A percentile compares a stretch with the other conserved stretches of the same genome.
Evolutionary conservation across 92 coral and sea anemone species (phyloP).

Genomic region (Epizoanthus ramosus): DNA sequence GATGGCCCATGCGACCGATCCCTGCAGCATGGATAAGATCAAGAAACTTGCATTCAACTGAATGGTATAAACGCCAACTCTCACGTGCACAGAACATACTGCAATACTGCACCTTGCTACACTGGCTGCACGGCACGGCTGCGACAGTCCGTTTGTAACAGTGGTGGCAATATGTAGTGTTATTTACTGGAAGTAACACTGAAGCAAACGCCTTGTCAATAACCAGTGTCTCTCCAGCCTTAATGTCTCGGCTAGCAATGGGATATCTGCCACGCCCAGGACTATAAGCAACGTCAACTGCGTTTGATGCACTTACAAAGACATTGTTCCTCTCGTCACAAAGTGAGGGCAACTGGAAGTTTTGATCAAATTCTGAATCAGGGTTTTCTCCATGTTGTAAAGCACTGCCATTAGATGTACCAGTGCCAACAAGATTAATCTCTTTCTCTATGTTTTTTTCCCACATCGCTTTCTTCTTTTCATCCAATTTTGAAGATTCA

Average conservation of each 20-base stretch:
- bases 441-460: constrained; percentile 66
- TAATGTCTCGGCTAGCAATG: constrained; percentile 78
- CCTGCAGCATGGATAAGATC: constrained; percentile 79
- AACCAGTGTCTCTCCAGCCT: constrained; percentile 84
- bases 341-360: constrained; percentile 33
- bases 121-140: constrained; percentile 82
- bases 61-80: constrained; percentile 85
- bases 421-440: constrained; percentile 25
- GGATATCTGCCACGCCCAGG: constrained; percentile 71
- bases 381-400: neutral
- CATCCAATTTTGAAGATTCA: constrained; percentile 62
- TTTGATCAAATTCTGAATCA: constrained; percentile 8
- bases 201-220: constrained; percentile 96
- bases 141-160: constrained; percentile 65
- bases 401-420: neutral
- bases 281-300: constrained; percentile 55
- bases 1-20: constrained; percentile 79
- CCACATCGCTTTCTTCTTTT: constrained; percentile 61
- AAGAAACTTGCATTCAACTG: constrained; percentile 76
- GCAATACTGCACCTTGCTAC: constrained; percentile 84
- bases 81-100: constrained; percentile 67
- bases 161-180: constrained; percentile 83
- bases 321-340: constrained; percentile 47
- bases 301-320: constrained; percentile 67
- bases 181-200: constrained; percentile 75